Evolutionary conservation across 2,888 invertebrate species (phyloP).

Genomic region (Didymodactylos carnosus): DNA sequence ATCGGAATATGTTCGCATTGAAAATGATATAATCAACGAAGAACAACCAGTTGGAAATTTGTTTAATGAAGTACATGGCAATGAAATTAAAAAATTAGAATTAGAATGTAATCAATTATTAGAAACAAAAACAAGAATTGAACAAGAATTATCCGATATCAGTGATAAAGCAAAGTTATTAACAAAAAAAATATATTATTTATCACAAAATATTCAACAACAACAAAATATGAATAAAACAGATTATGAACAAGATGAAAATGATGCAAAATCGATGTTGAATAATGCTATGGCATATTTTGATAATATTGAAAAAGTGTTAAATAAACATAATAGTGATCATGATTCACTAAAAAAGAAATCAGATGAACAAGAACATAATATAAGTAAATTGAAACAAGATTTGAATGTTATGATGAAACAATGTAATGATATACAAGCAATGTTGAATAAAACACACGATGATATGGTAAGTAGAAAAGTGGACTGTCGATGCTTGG

Average conservation of each 20-base stretch:
- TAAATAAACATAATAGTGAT: background rate
- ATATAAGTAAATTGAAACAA: background rate
- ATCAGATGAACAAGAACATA: background rate
- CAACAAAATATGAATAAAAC: background rate
- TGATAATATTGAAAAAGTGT: background rate
- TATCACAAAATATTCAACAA: background rate
- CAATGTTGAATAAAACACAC: background rate
- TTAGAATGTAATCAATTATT: background rate
- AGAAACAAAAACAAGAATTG: background rate
- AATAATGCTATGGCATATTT: background rate
- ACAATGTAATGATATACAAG: conserved; percentile 1
- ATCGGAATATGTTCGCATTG: background rate
- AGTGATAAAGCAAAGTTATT: background rate
- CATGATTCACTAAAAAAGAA: background rate
- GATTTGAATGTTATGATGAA: background rate
- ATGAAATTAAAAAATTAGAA: conserved; percentile 1
- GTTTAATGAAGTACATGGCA: background rate
- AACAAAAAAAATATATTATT: background rate
- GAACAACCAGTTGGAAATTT: background rate
- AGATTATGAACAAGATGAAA: no score
- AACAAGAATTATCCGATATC: background rate
- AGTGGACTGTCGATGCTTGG: background rate
- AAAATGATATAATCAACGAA: background rate
- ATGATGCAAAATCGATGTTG: background rate
- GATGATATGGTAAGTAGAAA: background rate